Base-by-base conservation (phyloP, 2,113 vertebrate species). In the Galbula dea region DNA sequence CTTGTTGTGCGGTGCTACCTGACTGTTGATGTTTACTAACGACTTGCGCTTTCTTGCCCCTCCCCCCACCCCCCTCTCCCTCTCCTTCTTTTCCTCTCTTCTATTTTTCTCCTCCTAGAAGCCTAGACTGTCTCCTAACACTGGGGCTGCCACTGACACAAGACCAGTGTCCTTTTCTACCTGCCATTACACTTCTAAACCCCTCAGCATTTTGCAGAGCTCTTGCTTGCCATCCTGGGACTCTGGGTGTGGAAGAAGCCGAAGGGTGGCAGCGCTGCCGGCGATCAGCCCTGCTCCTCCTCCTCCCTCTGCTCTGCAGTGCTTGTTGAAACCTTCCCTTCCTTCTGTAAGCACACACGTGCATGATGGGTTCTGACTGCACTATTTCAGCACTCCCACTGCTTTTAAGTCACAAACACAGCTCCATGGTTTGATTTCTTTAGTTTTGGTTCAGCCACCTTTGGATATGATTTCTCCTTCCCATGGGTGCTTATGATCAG, bases 41-140 rank as follows among this genome's bases (percentile, higher is more conserved):
- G 23, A 97, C 95, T 97, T 97, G 95, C 97, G 98, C 98, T 98
- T 97, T 98, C 90, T 95, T 58, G 73, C 97, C 97, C 96, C 96
- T 93, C 88, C 91, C 93, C 96, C 97, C 86, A 57, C 94, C 96
- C 97, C n/a, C 86, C 46, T 92, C 66, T 88, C 93, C 96, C 90
- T 89, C 75, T 94, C 96, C 89, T 86, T 83, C 83, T 91, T 77
- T 19, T 18, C 91, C 93, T 88, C 91, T 95, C 91, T 96, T 96
- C 97, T 92, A 96, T 97, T 98, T n/a, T 97, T 97, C 97, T 97
- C 95, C 97, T 97, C 97, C 97, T 97, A 98, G 98, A 98, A 97
- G 93, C 97, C 97, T 98, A 98, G 97, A 91, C 93, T 97, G 97
- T 97, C 96, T 97, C 96, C 97, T 96, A 95, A 83, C 97, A 90